phyloP scores from a whole-genome alignment of 2,888 invertebrate species.

The Neoaliturus tenellus region DNA sequence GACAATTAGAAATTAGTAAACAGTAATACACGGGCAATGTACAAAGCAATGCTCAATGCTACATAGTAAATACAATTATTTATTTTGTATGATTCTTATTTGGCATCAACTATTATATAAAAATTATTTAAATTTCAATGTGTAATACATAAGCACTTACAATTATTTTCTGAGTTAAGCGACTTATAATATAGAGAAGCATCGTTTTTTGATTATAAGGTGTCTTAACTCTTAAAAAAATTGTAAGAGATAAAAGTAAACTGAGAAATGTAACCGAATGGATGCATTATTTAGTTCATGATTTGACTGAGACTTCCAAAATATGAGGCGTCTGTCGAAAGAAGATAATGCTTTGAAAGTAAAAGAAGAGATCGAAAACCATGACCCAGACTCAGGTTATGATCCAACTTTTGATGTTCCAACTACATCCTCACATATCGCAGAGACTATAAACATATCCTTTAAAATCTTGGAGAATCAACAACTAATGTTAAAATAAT shows the following conservation, averaged over 20 bases:
- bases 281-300: too few relatives aligned
- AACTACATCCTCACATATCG: constrained; percentile 3
- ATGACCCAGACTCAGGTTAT: neutral
- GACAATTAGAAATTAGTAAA: too few relatives aligned
- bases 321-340: neutral
- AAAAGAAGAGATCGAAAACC: neutral
- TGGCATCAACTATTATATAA: neutral
- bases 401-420: constrained; percentile 3
- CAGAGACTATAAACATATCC: neutral
- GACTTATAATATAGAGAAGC: neutral
- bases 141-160: neutral
- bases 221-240: neutral
- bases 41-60: too few relatives aligned
- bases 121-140: neutral
- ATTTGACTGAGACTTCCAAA: neutral
- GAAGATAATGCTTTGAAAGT: neutral
- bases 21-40: too few relatives aligned
- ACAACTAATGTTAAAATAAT: neutral
- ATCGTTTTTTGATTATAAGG: neutral
- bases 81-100: neutral
- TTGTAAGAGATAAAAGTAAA: neutral
- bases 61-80: too few relatives aligned
- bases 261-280: too few relatives aligned
- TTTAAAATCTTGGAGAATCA: neutral
- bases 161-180: neutral